Evolutionary conservation across 2,888 invertebrate genomes (phyloP), one percentile per base, ranked within the genome.

Genomic region (Crioceris asparagi): DNA sequence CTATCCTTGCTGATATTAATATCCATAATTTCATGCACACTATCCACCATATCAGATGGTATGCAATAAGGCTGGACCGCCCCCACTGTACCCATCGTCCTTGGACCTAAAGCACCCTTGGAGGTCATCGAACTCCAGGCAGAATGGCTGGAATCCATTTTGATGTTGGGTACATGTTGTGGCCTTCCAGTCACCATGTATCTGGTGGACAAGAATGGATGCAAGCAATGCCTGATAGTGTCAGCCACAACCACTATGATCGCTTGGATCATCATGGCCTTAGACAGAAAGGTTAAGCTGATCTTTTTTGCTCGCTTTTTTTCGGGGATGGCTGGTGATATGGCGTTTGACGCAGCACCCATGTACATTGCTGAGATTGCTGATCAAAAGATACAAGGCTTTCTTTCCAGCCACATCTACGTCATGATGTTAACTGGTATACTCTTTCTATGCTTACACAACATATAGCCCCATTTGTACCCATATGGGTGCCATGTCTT

Each of bases 51-150:
- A 33, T 61, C 63, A 15, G 65, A 65, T 55, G 65, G 65, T 25
- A 64, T 65, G 59, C 61, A 62, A 45, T 65, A 65, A 32, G 62
- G 61, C 10, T 65, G 65, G 65, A 60, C 63, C 10, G 59, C 64
- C 2, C 64, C 65, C 4, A 52, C 61, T 3, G 53, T 63, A 4
- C 65, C 64, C 1, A 49, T 60, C 14, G 48, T 65, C 1, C 42
- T 57, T 29, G 37, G 46, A 3, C 43, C 45, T 1, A 48, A 54
- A 25, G 50, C 53, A 18, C 61, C 61, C 4, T 51, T 63, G 3
- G 31, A 44, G 32, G 55, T 62, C 32, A 53, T 53, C 5, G 44
- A 50, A 35, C 16, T 36, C 12, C 52, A 57, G 45, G 49, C 49
- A 16, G 53, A 51, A 48, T 56, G 56, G 56, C 32, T 59, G 30